Percentiles rank a stretch among this genome's conserved stretches.
phyloP scores from a whole-genome alignment of 2,797 vertebrate genomes.

The Acipenser transmontanus region DNA sequence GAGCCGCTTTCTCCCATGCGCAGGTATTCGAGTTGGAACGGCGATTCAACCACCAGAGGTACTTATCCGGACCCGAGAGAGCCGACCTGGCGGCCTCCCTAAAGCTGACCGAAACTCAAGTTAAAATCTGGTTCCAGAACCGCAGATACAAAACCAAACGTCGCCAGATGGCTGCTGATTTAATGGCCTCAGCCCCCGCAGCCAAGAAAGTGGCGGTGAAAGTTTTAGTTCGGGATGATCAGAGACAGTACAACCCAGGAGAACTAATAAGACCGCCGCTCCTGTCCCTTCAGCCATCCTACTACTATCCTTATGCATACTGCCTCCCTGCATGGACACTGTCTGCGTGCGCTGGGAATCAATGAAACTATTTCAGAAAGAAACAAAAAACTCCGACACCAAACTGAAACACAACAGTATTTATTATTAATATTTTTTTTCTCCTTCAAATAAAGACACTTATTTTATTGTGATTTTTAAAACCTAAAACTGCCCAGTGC shows the following conservation, averaged over 20 bases:
- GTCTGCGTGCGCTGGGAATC: slow-evolving; percentile 75
- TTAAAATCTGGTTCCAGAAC: slow-evolving; percentile 99
- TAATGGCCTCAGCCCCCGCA: slow-evolving; percentile 83
- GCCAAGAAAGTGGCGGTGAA: slow-evolving; percentile 97
- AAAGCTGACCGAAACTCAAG: slow-evolving; percentile 96
- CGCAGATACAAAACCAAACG: slow-evolving; percentile 97
- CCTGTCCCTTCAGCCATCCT: slow-evolving; percentile 73
- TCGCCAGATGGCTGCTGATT: slow-evolving; percentile 88
- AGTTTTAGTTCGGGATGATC: slow-evolving; percentile 92
- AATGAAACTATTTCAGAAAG: slow-evolving; percentile 39
- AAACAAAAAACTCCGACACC: neutral
- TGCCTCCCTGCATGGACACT: slow-evolving; percentile 94
- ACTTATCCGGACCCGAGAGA: slow-evolving; percentile 91
- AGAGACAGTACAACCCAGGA: slow-evolving; percentile 91
- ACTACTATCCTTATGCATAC: slow-evolving; percentile 92
- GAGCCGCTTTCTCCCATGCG: slow-evolving; percentile 94
- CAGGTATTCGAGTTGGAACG: slow-evolving; percentile 98
- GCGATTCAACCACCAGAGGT: slow-evolving; percentile 95
- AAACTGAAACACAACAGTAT: slow-evolving; percentile 11
- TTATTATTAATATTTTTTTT: neutral
- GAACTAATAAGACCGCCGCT: slow-evolving; percentile 86
- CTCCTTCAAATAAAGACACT: slow-evolving; percentile 20
- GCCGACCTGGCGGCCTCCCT: slow-evolving; percentile 94
- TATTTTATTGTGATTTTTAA: slow-evolving; percentile 27
- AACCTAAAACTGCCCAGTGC: slow-evolving; percentile 21